Conservation (phyloP, 2,888 invertebrate species). For the Anoncus sp. region DNA sequence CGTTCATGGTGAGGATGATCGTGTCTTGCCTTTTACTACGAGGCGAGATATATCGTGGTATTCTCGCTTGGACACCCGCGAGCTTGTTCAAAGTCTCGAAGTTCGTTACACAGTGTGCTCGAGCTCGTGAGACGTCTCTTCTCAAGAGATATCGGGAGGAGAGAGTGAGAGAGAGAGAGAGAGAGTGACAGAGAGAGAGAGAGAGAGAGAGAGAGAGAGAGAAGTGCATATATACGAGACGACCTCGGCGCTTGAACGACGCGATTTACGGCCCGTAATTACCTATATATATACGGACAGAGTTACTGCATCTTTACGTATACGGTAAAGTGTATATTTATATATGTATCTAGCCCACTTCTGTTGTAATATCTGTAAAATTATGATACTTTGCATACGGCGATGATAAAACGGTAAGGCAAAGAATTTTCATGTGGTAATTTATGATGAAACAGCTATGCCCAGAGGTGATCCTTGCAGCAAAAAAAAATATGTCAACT, state of each 20-base stretch:
- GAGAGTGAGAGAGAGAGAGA: slow-evolving; percentile 16
- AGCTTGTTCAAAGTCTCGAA: slow-evolving; percentile 72
- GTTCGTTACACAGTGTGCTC: slow-evolving; percentile 70
- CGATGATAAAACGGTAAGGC: slow-evolving; percentile 33
- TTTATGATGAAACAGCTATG: slow-evolving; percentile 4
- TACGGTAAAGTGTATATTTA: not conserved
- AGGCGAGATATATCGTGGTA: slow-evolving; percentile 6
- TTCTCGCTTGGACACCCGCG: slow-evolving; percentile 18
- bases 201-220: no score
- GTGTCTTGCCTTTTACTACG: slow-evolving; percentile 26
- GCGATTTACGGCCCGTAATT: slow-evolving; percentile 56
- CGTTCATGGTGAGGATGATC: slow-evolving; percentile 24
- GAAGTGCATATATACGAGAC: slow-evolving; percentile 28
- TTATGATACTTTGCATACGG: slow-evolving; percentile 29
- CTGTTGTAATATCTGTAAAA: slow-evolving; percentile 42
- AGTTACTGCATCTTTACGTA: slow-evolving; percentile 32
- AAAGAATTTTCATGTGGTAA: slow-evolving; percentile 16
- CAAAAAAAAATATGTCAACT: slow-evolving; percentile 30
- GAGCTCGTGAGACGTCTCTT: slow-evolving; percentile 56
- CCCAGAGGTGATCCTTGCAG: not conserved
- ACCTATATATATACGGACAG: slow-evolving; percentile 26
- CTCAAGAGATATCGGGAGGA: slow-evolving; percentile 37
- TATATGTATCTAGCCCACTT: slow-evolving; percentile 20
- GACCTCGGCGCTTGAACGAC: slow-evolving; percentile 52
- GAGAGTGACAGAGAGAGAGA: no score